A percentile compares a stretch with the other conserved stretches of the same genome.
Conservation (phyloP, 2,113 vertebrate species). For the Misgurnus anguillicaudatus region DNA sequence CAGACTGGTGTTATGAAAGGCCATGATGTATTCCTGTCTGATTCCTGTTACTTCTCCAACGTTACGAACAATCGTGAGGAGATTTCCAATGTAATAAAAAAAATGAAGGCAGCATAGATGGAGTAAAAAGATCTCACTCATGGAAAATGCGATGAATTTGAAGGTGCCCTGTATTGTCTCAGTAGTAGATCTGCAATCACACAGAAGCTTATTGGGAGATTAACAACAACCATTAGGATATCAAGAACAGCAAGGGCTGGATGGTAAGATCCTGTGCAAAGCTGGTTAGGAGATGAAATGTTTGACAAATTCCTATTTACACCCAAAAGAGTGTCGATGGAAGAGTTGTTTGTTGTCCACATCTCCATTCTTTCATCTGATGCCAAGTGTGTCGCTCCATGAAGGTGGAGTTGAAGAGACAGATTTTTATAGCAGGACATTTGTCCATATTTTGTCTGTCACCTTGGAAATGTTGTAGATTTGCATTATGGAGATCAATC, state of each 20-base stretch:
- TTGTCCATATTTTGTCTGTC: background rate
- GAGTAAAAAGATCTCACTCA: background rate
- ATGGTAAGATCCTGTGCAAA: slow-evolving; percentile 1
- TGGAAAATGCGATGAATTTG: background rate
- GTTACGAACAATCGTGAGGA: background rate
- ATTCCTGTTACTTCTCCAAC: background rate
- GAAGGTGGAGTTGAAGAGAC: background rate
- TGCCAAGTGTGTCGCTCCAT: background rate
- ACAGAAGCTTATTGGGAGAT: background rate
- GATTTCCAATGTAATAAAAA: background rate
- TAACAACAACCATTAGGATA: background rate
- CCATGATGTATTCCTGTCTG: background rate
- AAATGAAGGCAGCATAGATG: background rate
- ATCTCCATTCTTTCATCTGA: background rate
- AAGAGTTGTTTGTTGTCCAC: background rate
- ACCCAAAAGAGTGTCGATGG: background rate
- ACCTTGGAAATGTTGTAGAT: slow-evolving; percentile 1
- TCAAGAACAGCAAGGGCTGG: background rate
- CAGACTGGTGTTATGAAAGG: slow-evolving; percentile 3
- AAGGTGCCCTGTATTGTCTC: background rate
- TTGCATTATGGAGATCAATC: slow-evolving; percentile 20
- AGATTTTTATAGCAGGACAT: background rate
- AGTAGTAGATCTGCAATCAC: background rate
- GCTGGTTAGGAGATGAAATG: slow-evolving; percentile 1
- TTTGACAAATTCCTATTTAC: background rate